phyloP scores from a whole-genome alignment of 2,797 vertebrate species.

The Lepus townsendii region DNA sequence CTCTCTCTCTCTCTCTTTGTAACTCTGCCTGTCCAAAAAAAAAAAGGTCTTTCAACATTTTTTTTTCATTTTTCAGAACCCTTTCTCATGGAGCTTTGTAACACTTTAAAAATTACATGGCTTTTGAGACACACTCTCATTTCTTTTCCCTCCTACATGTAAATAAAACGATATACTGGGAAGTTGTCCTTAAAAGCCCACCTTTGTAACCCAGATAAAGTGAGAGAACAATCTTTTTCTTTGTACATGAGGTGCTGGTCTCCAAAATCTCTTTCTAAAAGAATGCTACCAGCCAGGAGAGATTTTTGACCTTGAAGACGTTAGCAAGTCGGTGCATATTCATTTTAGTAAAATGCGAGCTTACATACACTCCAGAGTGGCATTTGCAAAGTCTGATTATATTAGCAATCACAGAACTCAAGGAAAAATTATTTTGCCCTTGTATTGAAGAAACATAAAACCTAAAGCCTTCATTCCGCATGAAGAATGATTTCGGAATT shows the following conservation, averaged over 20 bases:
- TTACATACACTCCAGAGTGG: background rate
- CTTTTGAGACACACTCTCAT: background rate
- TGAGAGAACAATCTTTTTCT: background rate
- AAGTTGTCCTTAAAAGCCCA: background rate
- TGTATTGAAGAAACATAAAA: background rate
- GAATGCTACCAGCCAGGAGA: background rate
- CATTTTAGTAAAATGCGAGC: background rate
- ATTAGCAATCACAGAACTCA: background rate
- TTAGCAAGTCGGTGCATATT: conserved; percentile 8
- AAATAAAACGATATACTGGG: background rate
- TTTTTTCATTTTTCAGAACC: conserved; percentile 28
- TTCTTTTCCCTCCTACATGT: background rate
- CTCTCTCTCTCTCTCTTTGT: no score
- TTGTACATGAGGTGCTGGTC: background rate
- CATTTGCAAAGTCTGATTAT: background rate
- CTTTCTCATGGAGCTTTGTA: conserved; percentile 15
- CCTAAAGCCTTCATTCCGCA: background rate
- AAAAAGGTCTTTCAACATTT: background rate
- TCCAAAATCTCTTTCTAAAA: background rate
- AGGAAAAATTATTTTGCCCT: background rate
- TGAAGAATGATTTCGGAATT: conserved; percentile 1
- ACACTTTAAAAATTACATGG: background rate
- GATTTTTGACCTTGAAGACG: conserved; percentile 66
- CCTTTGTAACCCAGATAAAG: background rate
- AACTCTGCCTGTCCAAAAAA: no score